A percentile compares a stretch with the other conserved stretches of the same genome.
These are phyloP conservation scores for Kobus ellipsiprymnus DNA, from an alignment of 2,113 vertebrate species.

Conservation along the genomic window DNA sequence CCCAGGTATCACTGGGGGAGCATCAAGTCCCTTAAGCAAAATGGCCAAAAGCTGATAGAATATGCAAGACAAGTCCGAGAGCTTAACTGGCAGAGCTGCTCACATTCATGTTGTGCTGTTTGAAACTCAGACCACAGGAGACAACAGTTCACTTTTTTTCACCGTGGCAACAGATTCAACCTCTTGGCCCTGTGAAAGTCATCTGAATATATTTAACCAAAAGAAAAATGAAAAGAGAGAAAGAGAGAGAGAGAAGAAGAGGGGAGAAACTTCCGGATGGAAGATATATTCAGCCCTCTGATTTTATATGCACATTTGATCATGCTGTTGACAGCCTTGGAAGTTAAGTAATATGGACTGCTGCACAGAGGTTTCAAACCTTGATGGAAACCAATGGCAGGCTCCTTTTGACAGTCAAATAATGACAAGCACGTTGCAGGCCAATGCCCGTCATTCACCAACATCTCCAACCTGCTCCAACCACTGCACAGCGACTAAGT, in stretches of 20 bases:
- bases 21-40: slow-evolving; percentile 55
- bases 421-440: slow-evolving; percentile 91
- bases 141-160: slow-evolving; percentile 84
- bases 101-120: slow-evolving; percentile 69
- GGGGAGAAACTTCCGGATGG: slow-evolving; percentile 82
- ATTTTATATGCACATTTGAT: slow-evolving; percentile 89
- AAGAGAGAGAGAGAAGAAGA: neutral
- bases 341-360: slow-evolving; percentile 90
- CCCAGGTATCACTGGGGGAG: slow-evolving; percentile 75
- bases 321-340: slow-evolving; percentile 88
- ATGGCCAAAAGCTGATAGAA: slow-evolving; percentile 66
- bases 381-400: slow-evolving; percentile 84
- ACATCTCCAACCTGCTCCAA: slow-evolving; percentile 80
- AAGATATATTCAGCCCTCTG: slow-evolving; percentile 68
- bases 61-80: slow-evolving; percentile 68
- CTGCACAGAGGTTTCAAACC: slow-evolving; percentile 88
- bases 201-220: slow-evolving; percentile 85
- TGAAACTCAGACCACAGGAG: slow-evolving; percentile 79
- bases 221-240: neutral
- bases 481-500: slow-evolving; percentile 80
- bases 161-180: slow-evolving; percentile 87
- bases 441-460: slow-evolving; percentile 89
- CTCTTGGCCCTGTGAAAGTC: slow-evolving; percentile 83
- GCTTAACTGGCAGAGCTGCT: slow-evolving; percentile 71
- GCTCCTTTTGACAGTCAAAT: slow-evolving; percentile 89